Conservation (phyloP, 1,140 invertebrate genomes). For the Diachasmimorpha longicaudata region DNA sequence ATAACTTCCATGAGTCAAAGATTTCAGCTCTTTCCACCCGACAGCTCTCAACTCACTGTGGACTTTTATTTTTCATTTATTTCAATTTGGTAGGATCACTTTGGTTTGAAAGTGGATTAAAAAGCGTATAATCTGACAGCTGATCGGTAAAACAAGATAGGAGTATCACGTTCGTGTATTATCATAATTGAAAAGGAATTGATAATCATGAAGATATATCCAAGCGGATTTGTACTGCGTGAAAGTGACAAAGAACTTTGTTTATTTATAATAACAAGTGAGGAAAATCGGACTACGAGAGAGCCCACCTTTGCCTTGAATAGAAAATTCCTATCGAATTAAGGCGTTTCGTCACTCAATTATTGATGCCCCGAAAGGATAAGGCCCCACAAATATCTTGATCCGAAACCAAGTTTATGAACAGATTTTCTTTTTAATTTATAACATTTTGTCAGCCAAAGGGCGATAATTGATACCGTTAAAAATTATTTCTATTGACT, state of each 20-base stretch:
- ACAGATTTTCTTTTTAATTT: no score
- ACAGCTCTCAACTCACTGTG: not conserved
- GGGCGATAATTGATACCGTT: no score
- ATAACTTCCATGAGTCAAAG: not conserved
- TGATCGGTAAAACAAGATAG: conserved; percentile 8
- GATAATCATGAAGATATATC: not conserved
- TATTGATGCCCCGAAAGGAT: not conserved
- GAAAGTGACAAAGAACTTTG: not conserved
- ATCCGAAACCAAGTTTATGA: no score
- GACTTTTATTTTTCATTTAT: not conserved
- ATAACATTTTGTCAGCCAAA: no score
- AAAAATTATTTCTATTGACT: no score
- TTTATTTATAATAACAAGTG: not conserved
- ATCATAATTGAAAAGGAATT: conserved; percentile 14
- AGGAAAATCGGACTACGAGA: no score
- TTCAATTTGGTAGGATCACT: not conserved
- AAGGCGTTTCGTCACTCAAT: not conserved
- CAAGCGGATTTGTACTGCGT: not conserved
- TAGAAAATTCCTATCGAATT: not conserved
- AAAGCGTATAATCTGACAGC: conserved; percentile 6
- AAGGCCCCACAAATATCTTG: no score
- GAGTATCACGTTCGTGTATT: not conserved
- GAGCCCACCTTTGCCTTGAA: not conserved
- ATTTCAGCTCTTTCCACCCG: not conserved
- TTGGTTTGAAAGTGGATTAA: not conserved